phyloP scores from a whole-genome alignment of 2,797 vertebrate genomes.

The Platalea minor region DNA sequence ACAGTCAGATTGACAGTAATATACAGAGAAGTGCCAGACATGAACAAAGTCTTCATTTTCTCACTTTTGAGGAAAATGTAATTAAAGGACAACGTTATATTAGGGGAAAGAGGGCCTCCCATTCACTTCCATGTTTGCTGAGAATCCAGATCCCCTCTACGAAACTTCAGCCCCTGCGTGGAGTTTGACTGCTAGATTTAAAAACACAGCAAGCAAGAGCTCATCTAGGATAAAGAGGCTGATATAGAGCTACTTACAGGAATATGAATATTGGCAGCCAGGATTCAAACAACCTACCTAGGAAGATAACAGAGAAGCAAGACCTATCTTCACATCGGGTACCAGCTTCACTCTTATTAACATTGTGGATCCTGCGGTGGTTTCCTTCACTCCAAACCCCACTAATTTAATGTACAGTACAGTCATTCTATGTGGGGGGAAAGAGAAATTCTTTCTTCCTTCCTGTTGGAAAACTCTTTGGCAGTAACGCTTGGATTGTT shows the following conservation, averaged over 20 bases:
- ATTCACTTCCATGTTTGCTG: background rate
- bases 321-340: background rate
- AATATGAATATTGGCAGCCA: background rate
- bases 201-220: background rate
- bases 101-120: background rate
- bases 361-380: slow-evolving; percentile 55
- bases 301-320: slow-evolving; percentile 34
- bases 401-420: slow-evolving; percentile 77
- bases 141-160: background rate
- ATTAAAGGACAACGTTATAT: background rate
- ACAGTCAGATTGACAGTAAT: background rate
- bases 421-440: slow-evolving; percentile 72
- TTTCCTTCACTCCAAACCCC: slow-evolving; percentile 73
- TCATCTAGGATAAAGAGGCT: background rate
- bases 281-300: background rate
- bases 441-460: slow-evolving; percentile 79
- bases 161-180: background rate
- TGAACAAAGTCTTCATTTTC: background rate
- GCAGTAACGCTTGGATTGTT: slow-evolving; percentile 82
- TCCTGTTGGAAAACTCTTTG: slow-evolving; percentile 82
- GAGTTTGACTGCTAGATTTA: background rate
- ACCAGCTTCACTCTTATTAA: slow-evolving; percentile 36
- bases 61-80: background rate
- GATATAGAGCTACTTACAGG: background rate
- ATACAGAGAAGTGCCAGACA: background rate